Evolutionary conservation across 2,113 vertebrate species (phyloP).

Genomic region (Chloebia gouldiae): DNA sequence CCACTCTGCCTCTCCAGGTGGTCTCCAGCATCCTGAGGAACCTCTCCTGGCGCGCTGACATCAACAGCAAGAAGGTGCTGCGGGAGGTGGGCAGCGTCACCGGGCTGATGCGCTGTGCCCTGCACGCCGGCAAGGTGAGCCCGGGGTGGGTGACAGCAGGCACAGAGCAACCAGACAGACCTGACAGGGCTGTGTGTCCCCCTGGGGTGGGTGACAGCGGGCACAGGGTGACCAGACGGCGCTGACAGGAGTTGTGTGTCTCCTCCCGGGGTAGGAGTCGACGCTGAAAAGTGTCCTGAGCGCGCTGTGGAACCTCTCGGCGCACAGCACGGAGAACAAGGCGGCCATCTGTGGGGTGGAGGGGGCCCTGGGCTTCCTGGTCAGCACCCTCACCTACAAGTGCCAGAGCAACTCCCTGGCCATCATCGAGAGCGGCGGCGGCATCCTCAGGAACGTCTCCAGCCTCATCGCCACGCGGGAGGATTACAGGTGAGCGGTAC

Average conservation of each 20-base stretch:
- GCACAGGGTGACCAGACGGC: background rate
- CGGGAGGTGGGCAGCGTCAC: slow-evolving; percentile 91
- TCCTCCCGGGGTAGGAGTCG: slow-evolving; percentile 79
- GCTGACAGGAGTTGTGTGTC: background rate
- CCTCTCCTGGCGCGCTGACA: slow-evolving; percentile 94
- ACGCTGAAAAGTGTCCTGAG: slow-evolving; percentile 95
- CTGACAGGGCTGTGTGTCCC: no score
- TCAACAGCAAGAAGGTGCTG: slow-evolving; percentile 93
- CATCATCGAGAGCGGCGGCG: slow-evolving; percentile 96
- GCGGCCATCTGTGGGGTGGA: slow-evolving; percentile 89
- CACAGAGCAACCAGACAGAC: background rate
- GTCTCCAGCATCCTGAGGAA: slow-evolving; percentile 96
- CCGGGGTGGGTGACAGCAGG: rapidly evolving
- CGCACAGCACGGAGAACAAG: slow-evolving; percentile 97
- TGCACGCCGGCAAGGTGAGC: slow-evolving; percentile 90
- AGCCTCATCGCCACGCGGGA: slow-evolving; percentile 92
- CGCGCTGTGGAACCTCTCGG: slow-evolving; percentile 96
- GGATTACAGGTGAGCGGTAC: slow-evolving; percentile 87
- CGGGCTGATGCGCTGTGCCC: slow-evolving; percentile 86
- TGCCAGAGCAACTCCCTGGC: slow-evolving; percentile 96
- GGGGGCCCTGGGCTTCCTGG: slow-evolving; percentile 91
- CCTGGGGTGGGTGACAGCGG: background rate
- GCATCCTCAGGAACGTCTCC: slow-evolving; percentile 94
- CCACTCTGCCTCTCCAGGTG: slow-evolving; percentile 68
- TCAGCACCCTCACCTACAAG: slow-evolving; percentile 93